Evolutionary conservation across 2,113 vertebrate genomes (phyloP).

Genomic region (Psilopsiagon aurifrons): DNA sequence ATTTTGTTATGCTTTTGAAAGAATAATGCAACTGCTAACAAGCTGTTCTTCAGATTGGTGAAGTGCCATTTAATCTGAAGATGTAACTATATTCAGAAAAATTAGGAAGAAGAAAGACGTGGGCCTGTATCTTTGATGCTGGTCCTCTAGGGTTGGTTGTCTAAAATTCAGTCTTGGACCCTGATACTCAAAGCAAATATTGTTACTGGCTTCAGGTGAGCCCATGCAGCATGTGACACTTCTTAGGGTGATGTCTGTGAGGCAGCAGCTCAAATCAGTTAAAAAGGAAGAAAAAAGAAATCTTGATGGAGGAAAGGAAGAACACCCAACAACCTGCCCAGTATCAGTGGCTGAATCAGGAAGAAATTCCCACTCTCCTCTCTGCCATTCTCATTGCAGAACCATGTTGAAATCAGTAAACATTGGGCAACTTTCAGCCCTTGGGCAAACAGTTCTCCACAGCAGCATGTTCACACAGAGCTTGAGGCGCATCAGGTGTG

Average conservation of each 20-base stretch:
- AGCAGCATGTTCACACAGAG: neutral
- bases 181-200: neutral
- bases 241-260: neutral
- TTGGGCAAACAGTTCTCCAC: neutral
- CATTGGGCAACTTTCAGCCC: neutral
- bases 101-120: neutral
- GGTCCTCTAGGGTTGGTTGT: neutral
- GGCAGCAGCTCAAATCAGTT: neutral
- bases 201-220: neutral
- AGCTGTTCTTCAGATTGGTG: neutral
- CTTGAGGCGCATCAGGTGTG: neutral
- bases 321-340: neutral
- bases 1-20: neutral
- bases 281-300: neutral
- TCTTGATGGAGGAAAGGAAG: neutral
- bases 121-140: neutral
- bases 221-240: neutral
- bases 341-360: neutral
- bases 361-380: neutral
- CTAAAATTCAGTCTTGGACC: neutral
- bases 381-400: neutral
- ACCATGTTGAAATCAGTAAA: slow-evolving; percentile 21
- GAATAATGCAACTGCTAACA: neutral
- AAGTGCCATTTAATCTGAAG: neutral
- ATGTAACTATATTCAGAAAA: neutral